Percentiles rank a stretch among this genome's conserved stretches.
These are phyloP conservation scores for Plestiodon gilberti DNA, from an alignment of 2,113 vertebrate species.

Conservation along the genomic window DNA sequence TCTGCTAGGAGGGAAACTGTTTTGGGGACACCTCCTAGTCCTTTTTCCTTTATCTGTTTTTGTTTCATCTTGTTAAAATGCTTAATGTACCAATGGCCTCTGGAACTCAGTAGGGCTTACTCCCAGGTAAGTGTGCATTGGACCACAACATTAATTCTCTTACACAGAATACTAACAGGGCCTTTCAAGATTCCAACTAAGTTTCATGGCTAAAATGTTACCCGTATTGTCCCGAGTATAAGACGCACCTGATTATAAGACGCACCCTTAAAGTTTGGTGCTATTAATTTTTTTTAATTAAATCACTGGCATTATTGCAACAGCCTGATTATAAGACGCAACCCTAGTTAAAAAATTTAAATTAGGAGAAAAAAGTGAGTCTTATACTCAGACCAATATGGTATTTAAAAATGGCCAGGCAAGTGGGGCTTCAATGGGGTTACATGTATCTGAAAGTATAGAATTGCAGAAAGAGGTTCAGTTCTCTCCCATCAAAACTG, in stretches of 20 bases:
- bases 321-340: no score
- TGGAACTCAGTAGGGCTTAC: not conserved
- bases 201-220: not conserved
- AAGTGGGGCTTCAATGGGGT: not conserved
- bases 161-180: not conserved
- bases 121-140: not conserved
- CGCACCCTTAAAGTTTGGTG: no score
- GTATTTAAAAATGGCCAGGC: not conserved
- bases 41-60: not conserved
- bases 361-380: no score
- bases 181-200: not conserved
- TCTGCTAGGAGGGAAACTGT: not conserved
- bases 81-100: not conserved
- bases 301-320: no score
- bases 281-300: no score
- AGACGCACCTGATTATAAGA: no score
- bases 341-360: no score
- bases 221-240: no score
- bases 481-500: not conserved
- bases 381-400: no score
- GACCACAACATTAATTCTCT: not conserved
- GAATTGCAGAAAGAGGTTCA: not conserved
- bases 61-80: not conserved
- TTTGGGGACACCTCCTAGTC: not conserved
- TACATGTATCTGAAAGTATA: not conserved